Percentiles rank a stretch among this genome's conserved stretches.
phyloP scores from a whole-genome alignment of 2,888 invertebrate genomes.

The Pterobdella sp. region DNA sequence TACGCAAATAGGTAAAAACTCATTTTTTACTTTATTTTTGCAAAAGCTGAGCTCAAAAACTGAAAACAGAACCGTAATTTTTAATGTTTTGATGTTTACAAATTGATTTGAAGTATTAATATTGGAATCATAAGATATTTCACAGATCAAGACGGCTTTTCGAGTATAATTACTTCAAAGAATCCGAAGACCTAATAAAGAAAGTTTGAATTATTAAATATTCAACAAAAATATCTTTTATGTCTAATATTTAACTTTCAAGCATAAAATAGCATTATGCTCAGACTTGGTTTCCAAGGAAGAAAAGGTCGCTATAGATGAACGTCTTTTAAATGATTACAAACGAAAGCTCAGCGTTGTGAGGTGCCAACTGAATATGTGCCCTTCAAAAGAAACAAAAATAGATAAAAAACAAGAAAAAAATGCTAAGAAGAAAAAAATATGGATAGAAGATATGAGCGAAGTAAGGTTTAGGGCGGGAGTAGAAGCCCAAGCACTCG shows the following conservation, averaged over 20 bases:
- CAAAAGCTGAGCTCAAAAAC: too few relatives aligned
- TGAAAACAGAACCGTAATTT: too few relatives aligned
- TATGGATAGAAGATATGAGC: neutral
- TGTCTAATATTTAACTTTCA: neutral
- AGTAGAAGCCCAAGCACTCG: neutral
- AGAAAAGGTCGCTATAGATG: neutral
- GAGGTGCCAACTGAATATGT: neutral
- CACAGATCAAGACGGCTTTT: constrained; percentile 19
- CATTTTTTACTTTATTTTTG: too few relatives aligned
- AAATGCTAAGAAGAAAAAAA: neutral
- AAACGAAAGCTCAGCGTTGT: neutral
- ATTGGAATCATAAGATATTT: too few relatives aligned
- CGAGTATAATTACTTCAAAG: constrained; percentile 1
- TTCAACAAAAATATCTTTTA: neutral
- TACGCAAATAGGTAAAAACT: too few relatives aligned
- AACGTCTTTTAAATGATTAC: neutral
- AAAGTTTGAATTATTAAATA: constrained; percentile 12
- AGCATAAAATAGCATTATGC: neutral
- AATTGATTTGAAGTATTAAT: too few relatives aligned
- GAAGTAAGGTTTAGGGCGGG: constrained; percentile 14
- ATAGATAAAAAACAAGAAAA: neutral
- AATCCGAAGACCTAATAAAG: constrained; percentile 13
- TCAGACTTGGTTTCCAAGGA: neutral
- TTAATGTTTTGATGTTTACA: too few relatives aligned
- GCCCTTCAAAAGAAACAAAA: neutral